These are phyloP conservation scores for Molanna angustata DNA, from an alignment of 2,888 invertebrate species.

Conservation along the genomic window DNA sequence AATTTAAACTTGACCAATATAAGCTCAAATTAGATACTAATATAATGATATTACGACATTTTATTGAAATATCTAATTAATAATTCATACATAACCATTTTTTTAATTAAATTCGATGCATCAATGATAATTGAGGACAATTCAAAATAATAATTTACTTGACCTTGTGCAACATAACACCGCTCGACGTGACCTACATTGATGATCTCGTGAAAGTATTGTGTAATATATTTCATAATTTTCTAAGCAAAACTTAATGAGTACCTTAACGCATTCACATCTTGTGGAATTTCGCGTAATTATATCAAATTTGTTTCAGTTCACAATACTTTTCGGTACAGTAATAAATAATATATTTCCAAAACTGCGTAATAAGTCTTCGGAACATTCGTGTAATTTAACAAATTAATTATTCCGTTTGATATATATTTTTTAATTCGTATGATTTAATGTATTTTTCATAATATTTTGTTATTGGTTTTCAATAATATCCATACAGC, in stretches of 20 bases:
- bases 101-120: no score
- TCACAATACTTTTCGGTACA: no score
- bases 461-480: slow-evolving; percentile 42
- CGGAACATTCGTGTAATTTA: not conserved
- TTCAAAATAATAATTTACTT: slow-evolving; percentile 8
- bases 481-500: not conserved
- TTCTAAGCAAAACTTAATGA: slow-evolving; percentile 43
- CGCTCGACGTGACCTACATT: slow-evolving; percentile 56
- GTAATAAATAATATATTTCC: no score
- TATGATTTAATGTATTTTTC: slow-evolving; percentile 38
- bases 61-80: no score
- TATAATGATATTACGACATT: no score
- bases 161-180: slow-evolving; percentile 27
- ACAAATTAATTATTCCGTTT: not conserved
- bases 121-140: no score
- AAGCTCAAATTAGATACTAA: no score
- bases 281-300: not conserved
- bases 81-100: no score
- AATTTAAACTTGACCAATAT: no score
- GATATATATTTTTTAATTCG: slow-evolving; percentile 33
- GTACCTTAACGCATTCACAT: slow-evolving; percentile 1
- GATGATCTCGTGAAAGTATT: slow-evolving; percentile 59
- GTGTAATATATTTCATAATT: slow-evolving; percentile 59
- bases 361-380: no score
- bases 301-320: not conserved